Conservation (phyloP, 2,888 invertebrate genomes). For the Drosophila buzzatii region DNA sequence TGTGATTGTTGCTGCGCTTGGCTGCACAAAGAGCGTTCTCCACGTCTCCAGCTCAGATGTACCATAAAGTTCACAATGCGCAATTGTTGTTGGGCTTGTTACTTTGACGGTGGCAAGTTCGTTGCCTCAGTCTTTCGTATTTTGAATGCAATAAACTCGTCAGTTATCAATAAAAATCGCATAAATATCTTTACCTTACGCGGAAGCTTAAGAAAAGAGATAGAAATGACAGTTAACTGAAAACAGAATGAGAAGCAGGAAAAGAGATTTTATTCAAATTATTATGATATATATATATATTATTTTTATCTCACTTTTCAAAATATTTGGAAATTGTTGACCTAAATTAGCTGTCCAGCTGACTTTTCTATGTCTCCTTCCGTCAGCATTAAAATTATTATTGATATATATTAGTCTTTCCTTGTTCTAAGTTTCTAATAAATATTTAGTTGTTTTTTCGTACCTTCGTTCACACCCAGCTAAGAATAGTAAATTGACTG, state of each 20-base stretch:
- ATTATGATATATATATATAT: background rate
- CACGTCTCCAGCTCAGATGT: slow-evolving; percentile 30
- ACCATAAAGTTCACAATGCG: slow-evolving; percentile 56
- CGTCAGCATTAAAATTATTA: background rate
- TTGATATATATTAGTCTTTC: background rate
- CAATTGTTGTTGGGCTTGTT: slow-evolving; percentile 48
- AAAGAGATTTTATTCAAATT: too few relatives aligned
- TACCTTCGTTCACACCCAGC: background rate
- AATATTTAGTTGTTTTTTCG: background rate
- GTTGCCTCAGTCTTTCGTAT: slow-evolving; percentile 63
- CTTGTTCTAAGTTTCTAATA: background rate
- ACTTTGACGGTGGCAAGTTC: slow-evolving; percentile 57
- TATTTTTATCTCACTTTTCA: background rate
- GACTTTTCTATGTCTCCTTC: background rate
- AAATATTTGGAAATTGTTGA: background rate
- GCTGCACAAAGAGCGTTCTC: slow-evolving; percentile 55
- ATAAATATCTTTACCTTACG: slow-evolving; percentile 50
- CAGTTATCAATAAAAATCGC: slow-evolving; percentile 62
- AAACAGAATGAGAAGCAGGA: background rate
- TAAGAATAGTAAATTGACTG: slow-evolving; percentile 9
- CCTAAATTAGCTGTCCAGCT: too few relatives aligned
- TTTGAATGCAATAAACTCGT: slow-evolving; percentile 58
- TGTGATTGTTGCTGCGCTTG: slow-evolving; percentile 55
- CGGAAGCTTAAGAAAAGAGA: slow-evolving; percentile 14
- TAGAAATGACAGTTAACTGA: background rate